These are phyloP conservation scores for Zoanthus sansibaricus DNA, from an alignment of 92 coral and sea anemone species.

Conservation along the genomic window DNA sequence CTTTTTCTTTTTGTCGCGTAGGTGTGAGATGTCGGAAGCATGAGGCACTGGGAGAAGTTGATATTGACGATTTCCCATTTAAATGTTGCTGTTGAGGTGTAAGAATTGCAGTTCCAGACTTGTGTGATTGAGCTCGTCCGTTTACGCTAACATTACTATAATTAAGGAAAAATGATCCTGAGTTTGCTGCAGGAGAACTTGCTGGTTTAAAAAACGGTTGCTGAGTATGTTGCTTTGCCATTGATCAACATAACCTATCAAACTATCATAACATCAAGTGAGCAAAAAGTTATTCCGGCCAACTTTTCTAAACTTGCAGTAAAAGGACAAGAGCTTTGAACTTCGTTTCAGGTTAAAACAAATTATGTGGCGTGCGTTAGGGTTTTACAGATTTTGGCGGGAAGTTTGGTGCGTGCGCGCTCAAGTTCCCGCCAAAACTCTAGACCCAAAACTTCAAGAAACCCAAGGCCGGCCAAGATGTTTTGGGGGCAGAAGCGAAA, in stretches of 20 bases:
- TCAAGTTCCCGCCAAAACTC: conserved; percentile 29
- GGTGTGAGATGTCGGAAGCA: conserved; percentile 85
- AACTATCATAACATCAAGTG: not conserved
- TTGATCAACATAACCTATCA: conserved; percentile 5
- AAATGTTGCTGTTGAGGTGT: conserved; percentile 69
- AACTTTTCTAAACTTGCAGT: not conserved
- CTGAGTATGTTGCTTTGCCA: conserved; percentile 82
- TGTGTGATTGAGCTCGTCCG: conserved; percentile 62
- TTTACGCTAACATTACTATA: conserved; percentile 65
- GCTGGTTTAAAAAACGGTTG: conserved; percentile 96
- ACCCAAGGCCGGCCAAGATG: not conserved
- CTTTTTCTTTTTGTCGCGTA: conserved; percentile 91
- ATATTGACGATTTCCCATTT: conserved; percentile 64
- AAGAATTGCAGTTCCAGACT: conserved; percentile 39
- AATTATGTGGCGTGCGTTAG: not conserved
- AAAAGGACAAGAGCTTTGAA: not conserved
- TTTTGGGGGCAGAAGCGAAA: too few species aligned
- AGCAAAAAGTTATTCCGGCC: not conserved
- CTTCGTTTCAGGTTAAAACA: not conserved
- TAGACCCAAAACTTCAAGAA: not conserved
- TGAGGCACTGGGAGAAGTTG: conserved; percentile 65
- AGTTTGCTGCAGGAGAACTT: conserved; percentile 60
- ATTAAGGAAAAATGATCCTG: conserved; percentile 86
- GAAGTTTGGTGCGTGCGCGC: conserved; percentile 35
- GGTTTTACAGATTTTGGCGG: conserved; percentile 20